Evolutionary conservation across 1,140 invertebrate species (phyloP), one percentile per base, ranked within the genome.

Genomic region (Papilio machaon): DNA sequence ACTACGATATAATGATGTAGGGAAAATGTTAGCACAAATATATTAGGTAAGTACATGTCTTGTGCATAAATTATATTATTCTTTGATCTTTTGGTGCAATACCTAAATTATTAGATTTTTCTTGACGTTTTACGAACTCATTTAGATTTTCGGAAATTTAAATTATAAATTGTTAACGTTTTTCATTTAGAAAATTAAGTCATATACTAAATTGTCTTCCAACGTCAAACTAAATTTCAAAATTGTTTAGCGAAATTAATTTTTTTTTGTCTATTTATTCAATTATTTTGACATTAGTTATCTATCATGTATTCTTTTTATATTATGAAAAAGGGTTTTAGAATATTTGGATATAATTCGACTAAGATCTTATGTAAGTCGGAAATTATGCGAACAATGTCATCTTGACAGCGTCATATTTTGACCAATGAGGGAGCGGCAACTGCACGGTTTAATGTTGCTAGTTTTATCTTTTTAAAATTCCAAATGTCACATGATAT

Each of bases 31-130:
- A 82, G 47, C 47, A 67, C 79, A 78, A 78, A 78, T 80, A 49
- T 82, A 83, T 79, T 83, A 58, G 80, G 85, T 86, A 83, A 82
- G 83, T 82, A 83, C 23, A 67, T 76, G 85, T 84, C 85, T 81
- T 81, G 76, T 85, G 85, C 81, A 82, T 80, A 80, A 86, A 86
- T 81, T 83, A 83, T 82, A 81, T 82, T 67, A 82, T 79, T 81
- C 82, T 84, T 77, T 60, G 79, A 82, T 73, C 58, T 78, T 80
- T 67, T 17, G 76, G 82, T 83, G 82, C 82, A 83, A 83, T 83
- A 80, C 46, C 52, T 58, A 81, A 77, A 70, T 17, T n/a, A 78
- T 70, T 81, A 81, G 74, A 81, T n/a, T 23, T 76, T 54, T 77
- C 74, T 81, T 73, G 77, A 82, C 38, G 58, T 19, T 77, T 75